Evolutionary conservation across 1,140 invertebrate species (phyloP).

Genomic region (Drosophila truncata): DNA sequence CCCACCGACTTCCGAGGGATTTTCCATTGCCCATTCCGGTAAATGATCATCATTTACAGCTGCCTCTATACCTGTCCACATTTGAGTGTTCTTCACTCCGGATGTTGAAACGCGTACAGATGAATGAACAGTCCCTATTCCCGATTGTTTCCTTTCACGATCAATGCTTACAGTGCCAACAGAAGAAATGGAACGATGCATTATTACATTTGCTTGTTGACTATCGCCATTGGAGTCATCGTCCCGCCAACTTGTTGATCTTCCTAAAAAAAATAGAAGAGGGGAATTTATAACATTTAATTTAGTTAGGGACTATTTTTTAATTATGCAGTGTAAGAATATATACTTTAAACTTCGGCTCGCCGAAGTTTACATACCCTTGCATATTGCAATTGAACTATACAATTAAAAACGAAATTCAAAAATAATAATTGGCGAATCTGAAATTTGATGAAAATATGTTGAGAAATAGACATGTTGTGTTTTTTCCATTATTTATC

Average conservation of each 20-base stretch:
- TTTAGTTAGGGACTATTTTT: neutral
- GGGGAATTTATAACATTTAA: neutral
- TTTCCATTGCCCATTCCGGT: conserved; percentile 92
- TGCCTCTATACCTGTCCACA: conserved; percentile 71
- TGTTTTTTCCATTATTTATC: too few species aligned
- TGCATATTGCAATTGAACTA: too few species aligned
- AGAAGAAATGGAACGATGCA: conserved; percentile 71
- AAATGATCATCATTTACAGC: conserved; percentile 87
- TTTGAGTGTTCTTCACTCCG: conserved; percentile 29
- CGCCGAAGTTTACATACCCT: too few species aligned
- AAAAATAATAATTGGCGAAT: too few species aligned
- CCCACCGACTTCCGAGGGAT: conserved; percentile 91
- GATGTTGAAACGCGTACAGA: conserved; percentile 24
- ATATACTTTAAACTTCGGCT: neutral
- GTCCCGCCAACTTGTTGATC: conserved; percentile 89
- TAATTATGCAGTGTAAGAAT: neutral
- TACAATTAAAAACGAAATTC: too few species aligned
- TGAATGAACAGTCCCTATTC: neutral
- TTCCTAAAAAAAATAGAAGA: conserved; percentile 61
- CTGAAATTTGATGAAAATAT: too few species aligned
- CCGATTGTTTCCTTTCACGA: conserved; percentile 36
- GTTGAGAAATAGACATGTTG: too few species aligned
- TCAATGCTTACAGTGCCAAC: conserved; percentile 53
- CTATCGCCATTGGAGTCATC: conserved; percentile 85
- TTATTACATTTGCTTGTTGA: conserved; percentile 8